Evolutionary conservation across 35 echinoderm and acorn worm genomes (phyloP).

Genomic region (Heliocidaris tuberculata): DNA sequence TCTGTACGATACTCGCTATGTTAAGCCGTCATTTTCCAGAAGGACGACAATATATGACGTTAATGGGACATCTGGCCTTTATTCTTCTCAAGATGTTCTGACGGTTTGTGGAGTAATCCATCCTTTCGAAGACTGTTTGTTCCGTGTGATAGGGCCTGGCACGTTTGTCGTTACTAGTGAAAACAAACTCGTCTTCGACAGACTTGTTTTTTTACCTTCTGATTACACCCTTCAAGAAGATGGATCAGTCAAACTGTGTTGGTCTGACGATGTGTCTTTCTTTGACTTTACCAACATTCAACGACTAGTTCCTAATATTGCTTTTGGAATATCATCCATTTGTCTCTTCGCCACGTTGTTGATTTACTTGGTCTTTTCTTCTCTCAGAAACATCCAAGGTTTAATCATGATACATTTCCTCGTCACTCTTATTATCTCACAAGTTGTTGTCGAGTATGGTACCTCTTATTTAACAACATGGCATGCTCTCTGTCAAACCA

Average conservation of each 20-base stretch:
- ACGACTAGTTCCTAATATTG: neutral
- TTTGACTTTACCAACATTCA: conserved; percentile 12
- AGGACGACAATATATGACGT: neutral
- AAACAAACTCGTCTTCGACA: neutral
- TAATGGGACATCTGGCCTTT: neutral
- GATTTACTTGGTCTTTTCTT: neutral
- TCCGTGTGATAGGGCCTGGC: neutral
- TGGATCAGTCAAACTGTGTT: conserved; percentile 29
- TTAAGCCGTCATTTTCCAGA: neutral
- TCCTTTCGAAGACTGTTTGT: conserved; percentile 1
- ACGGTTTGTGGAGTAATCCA: neutral
- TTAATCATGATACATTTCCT: conserved; percentile 30
- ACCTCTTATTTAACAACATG: neutral
- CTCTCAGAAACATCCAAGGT: conserved; percentile 35
- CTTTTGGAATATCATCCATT: conserved; percentile 27
- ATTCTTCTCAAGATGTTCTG: neutral
- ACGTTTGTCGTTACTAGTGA: neutral
- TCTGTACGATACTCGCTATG: neutral
- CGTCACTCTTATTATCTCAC: neutral
- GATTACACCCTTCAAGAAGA: conserved; percentile 25
- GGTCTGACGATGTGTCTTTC: neutral
- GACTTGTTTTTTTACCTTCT: neutral
- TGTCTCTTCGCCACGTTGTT: conserved; percentile 32
- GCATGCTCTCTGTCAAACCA: conserved; percentile 29
- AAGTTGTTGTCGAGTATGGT: conserved; percentile 32